Percentiles rank a stretch among this genome's conserved stretches.
Evolutionary conservation across 2,888 invertebrate genomes (phyloP).

Genomic region (Drosophila rellima): DNA sequence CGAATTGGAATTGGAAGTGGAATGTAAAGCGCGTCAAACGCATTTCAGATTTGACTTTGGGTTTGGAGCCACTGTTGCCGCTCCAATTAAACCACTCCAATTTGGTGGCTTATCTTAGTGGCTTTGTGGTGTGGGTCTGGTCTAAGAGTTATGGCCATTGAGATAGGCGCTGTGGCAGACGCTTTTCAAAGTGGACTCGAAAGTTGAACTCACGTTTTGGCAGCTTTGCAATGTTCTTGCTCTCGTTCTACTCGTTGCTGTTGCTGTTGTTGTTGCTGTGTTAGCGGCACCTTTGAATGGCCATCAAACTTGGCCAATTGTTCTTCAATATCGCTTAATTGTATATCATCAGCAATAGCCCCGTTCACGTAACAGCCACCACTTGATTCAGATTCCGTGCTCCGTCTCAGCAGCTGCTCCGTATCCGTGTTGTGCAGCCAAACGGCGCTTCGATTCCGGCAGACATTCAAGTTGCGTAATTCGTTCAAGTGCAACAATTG

Average conservation of each 20-base stretch:
- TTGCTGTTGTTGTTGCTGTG: constrained; percentile 33
- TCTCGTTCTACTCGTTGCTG: constrained; percentile 12
- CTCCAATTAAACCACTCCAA: constrained; percentile 28
- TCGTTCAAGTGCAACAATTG: constrained; percentile 61
- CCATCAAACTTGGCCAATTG: constrained; percentile 82
- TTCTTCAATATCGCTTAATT: constrained; percentile 85
- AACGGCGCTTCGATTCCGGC: constrained; percentile 84
- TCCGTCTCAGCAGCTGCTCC: constrained; percentile 37
- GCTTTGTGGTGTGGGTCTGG: background rate
- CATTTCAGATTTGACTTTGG: constrained; percentile 43
- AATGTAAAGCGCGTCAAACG: constrained; percentile 70
- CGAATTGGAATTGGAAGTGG: constrained; percentile 17
- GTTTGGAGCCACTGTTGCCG: constrained; percentile 24
- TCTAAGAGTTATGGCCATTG: constrained; percentile 55
- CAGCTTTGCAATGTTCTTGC: constrained; percentile 36
- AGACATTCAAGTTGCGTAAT: constrained; percentile 83
- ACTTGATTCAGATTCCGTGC: constrained; percentile 5
- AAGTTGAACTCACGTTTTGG: constrained; percentile 60
- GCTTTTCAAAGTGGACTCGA: constrained; percentile 41
- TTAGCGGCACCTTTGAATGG: constrained; percentile 58
- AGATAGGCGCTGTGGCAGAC: constrained; percentile 33
- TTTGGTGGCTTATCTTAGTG: constrained; percentile 38
- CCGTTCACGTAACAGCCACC: constrained; percentile 51
- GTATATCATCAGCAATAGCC: constrained; percentile 82
- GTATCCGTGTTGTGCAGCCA: constrained; percentile 80